Evolutionary conservation across 2,797 vertebrate genomes (phyloP), one percentile per base, ranked within the genome.

Genomic region (Molossus molossus): DNA sequence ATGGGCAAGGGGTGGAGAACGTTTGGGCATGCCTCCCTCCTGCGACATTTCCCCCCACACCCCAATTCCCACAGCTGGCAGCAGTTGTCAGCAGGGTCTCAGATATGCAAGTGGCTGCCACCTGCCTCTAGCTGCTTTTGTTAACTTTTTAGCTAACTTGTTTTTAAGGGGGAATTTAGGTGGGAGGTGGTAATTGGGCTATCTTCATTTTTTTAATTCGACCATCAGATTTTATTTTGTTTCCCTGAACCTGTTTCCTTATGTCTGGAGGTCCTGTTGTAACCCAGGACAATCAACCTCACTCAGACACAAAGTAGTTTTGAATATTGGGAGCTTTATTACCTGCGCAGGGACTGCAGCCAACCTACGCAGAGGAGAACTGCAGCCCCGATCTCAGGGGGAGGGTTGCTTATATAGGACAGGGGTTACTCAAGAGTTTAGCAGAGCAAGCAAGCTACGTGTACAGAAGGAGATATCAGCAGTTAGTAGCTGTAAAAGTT

Each of bases 41-140:
- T 8, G 21, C 12, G 5, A 29, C 55, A 45, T 21, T 9, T 8
- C 3, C 2, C 6, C 5, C 12, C 17, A 0, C 1, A 27, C 40
- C 1, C 40, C 25, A 37, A 21, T 60, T 53, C 73, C 60, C 14
- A 25, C 12, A 33, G 25, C 73, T 15, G 57, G 37, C 62, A 25
- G 73, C 57, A 25, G 33, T 15, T 20, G 20, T 23, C 60, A 80
- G 86, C 45, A 53, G 14, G 21, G 6, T 20, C 48, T 64, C 29
- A 27, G 48, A 10, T 13, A 23, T 2, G 48, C n/a, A 25, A 25
- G 29, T n/a, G 67, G 3, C 33, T 58, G 86, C 27, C 65, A 55
- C 58, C 45, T 73, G n/a, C 50, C 82, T 53, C 45, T 20, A 79
- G 75, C 21, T 69, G 33, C 6, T 57, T 88, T 4, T 17, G 92